Conservation (phyloP, 2,888 invertebrate species). For the Troides aeacus region DNA sequence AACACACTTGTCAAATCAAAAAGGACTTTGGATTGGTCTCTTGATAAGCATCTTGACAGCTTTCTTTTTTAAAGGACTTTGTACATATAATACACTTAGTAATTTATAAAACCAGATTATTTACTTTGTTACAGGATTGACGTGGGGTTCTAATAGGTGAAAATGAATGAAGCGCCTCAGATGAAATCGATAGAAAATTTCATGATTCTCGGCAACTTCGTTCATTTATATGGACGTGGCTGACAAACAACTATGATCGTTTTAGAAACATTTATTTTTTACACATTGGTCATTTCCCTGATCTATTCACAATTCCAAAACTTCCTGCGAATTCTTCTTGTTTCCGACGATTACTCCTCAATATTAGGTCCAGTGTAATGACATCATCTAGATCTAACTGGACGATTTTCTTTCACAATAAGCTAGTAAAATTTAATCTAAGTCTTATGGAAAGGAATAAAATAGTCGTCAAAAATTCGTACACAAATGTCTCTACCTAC, state of each 20-base stretch:
- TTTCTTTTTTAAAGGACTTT: constrained; percentile 56
- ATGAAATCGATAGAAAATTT: constrained; percentile 44
- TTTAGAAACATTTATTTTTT: constrained; percentile 76
- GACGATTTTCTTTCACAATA: constrained; percentile 53
- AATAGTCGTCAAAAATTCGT: constrained; percentile 74
- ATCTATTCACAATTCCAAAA: constrained; percentile 67
- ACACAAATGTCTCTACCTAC: constrained; percentile 62
- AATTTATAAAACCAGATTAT: constrained; percentile 7
- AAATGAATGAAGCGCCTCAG: constrained; percentile 28
- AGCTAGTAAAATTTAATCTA: constrained; percentile 39
- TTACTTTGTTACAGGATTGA: constrained; percentile 16
- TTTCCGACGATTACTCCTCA: constrained; percentile 23
- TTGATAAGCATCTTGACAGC: constrained; percentile 79
- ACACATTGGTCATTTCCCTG: constrained; percentile 73
- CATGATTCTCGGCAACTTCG: constrained; percentile 37
- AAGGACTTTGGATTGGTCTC: constrained; percentile 55
- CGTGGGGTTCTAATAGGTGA: constrained; percentile 17
- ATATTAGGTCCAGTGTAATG: constrained; percentile 21
- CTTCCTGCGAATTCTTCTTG: constrained; percentile 41
- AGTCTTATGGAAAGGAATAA: constrained; percentile 60
- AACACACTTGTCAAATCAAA: constrained; percentile 68
- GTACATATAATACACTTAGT: constrained; percentile 30
- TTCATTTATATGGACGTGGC: constrained; percentile 43
- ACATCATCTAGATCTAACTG: constrained; percentile 42
- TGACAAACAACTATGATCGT: constrained; percentile 50